Evolutionary conservation across 2,888 invertebrate species (phyloP).

Genomic region (Subacronicta megacephala): DNA sequence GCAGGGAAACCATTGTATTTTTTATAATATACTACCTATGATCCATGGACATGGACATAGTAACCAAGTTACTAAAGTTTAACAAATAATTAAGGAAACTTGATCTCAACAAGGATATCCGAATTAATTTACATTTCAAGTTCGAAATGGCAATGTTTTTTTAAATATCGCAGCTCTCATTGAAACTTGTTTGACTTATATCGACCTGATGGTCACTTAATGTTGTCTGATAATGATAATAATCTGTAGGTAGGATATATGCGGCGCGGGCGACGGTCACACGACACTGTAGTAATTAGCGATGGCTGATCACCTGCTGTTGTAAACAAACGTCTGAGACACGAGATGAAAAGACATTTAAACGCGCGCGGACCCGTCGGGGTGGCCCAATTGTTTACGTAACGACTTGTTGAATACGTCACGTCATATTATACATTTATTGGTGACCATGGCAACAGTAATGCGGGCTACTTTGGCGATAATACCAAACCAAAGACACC

Average conservation of each 20-base stretch:
- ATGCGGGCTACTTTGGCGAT: too few relatives aligned
- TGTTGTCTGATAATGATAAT: slow-evolving; percentile 23
- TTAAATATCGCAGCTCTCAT: slow-evolving; percentile 13
- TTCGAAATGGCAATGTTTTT: slow-evolving; percentile 14
- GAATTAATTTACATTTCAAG: slow-evolving; percentile 5
- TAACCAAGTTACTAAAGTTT: too few relatives aligned
- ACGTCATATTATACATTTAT: neutral
- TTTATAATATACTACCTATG: too few relatives aligned
- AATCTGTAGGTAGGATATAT: slow-evolving; percentile 16
- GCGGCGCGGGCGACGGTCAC: slow-evolving; percentile 55
- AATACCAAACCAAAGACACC: too few relatives aligned
- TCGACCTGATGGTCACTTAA: slow-evolving; percentile 47
- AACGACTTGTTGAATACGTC: slow-evolving; percentile 3
- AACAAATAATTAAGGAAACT: too few relatives aligned
- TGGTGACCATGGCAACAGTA: neutral
- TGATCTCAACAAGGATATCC: slow-evolving; percentile 25
- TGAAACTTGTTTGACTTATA: slow-evolving; percentile 30
- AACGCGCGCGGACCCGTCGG: slow-evolving; percentile 56
- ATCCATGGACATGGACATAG: too few relatives aligned
- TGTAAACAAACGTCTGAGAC: slow-evolving; percentile 55
- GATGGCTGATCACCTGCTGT: slow-evolving; percentile 46
- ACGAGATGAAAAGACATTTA: slow-evolving; percentile 57
- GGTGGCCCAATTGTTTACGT: slow-evolving; percentile 63
- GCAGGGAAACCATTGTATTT: too few relatives aligned
- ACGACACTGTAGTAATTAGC: slow-evolving; percentile 46